Percentiles rank a stretch among this genome's conserved stretches.
These are phyloP conservation scores for Dipodomys stephensi DNA, from an alignment of 2,113 vertebrate genomes.

Conservation along the genomic window DNA sequence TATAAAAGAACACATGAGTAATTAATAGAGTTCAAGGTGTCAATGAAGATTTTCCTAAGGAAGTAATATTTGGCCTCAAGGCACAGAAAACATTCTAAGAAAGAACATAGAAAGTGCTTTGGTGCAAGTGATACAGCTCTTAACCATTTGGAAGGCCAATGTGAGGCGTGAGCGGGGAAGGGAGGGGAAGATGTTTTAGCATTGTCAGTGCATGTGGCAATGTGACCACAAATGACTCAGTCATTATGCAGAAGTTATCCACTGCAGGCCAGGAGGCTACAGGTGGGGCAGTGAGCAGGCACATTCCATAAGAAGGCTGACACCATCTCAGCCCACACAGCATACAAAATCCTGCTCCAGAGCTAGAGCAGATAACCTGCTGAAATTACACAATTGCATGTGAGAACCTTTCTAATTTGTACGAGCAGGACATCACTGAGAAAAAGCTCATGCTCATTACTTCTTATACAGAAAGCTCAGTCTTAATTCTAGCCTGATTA, in stretches of 20 bases:
- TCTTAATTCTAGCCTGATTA: background rate
- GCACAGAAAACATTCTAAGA: background rate
- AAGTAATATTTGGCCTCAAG: background rate
- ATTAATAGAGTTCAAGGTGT: accelerated
- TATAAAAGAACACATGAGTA: background rate
- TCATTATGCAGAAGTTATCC: background rate
- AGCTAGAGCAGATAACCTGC: background rate
- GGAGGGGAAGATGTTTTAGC: background rate
- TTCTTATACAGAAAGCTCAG: background rate
- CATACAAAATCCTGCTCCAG: background rate
- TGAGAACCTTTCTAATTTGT: background rate
- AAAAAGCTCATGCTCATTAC: background rate
- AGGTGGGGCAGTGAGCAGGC: too few species aligned
- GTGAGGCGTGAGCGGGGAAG: too few species aligned
- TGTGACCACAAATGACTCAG: background rate
- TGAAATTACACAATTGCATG: background rate
- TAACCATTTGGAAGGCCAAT: too few species aligned
- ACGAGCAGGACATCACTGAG: too few species aligned
- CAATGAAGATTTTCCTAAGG: background rate
- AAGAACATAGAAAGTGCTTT: too few species aligned
- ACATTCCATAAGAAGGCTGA: background rate
- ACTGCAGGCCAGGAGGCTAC: too few species aligned
- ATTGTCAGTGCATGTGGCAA: background rate
- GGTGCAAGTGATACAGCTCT: too few species aligned
- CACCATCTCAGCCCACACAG: background rate